Percentiles rank a stretch among this genome's conserved stretches.
Conservation (phyloP, 2,113 vertebrate genomes). For the Gymnobelideus leadbeateri region DNA sequence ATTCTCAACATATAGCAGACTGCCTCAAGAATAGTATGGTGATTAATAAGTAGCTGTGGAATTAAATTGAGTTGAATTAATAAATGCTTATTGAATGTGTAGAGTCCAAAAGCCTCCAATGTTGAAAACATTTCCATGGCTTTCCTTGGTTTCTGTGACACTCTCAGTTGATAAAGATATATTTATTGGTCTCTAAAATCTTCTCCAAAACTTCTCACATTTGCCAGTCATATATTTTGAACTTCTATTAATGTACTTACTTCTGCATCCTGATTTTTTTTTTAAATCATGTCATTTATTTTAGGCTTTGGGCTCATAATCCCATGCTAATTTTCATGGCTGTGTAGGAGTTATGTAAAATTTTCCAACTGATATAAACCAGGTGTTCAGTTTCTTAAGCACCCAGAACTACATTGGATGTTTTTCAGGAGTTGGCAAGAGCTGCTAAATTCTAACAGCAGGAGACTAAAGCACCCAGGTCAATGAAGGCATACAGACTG, state of each 20-base stretch:
- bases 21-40: too few species aligned
- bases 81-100: too few species aligned
- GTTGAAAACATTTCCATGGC: not conserved
- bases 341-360: constrained; percentile 46
- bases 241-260: constrained; percentile 25
- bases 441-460: not conserved
- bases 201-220: constrained; percentile 21
- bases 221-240: constrained; percentile 18
- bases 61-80: too few species aligned
- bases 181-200: constrained; percentile 2
- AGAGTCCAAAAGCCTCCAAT: not conserved
- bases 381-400: constrained; percentile 45
- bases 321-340: constrained; percentile 7
- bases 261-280: constrained; percentile 18
- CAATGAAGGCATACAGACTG: not conserved
- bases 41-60: too few species aligned
- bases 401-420: constrained; percentile 17
- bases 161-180: not conserved
- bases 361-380: constrained; percentile 40
- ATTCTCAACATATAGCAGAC: too few species aligned
- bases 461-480: constrained; percentile 24
- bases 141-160: not conserved
- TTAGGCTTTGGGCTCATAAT: constrained; percentile 23
- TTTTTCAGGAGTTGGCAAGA: constrained; percentile 29
- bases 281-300: constrained; percentile 17